Percentiles rank a stretch among this genome's conserved stretches.
phyloP scores from a whole-genome alignment of 2,113 vertebrate genomes.

The Bos taurus region ARS-UCD2.0 NC_037329.1:65245501-65246000 shows the following conservation, averaged over 20 bases:
- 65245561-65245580: neutral
- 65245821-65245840: neutral
- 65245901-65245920: neutral
- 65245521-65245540: neutral
- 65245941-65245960: neutral
- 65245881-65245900: neutral
- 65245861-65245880: neutral
- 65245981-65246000: neutral
- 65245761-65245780: neutral
- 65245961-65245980: neutral
- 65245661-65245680: neutral
- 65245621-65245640: neutral
- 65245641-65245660: neutral
- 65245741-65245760: neutral
- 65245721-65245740: neutral
- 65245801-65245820: neutral
- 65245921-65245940: neutral
- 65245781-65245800: neutral
- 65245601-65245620: neutral
- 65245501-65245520: neutral
- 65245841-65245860: neutral
- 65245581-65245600: neutral
- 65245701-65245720: neutral
- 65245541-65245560: neutral
- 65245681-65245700: neutral